Conservation (phyloP, 37 sponge, comb jelly and placozoan species). For the Oopsacas minuta region DNA sequence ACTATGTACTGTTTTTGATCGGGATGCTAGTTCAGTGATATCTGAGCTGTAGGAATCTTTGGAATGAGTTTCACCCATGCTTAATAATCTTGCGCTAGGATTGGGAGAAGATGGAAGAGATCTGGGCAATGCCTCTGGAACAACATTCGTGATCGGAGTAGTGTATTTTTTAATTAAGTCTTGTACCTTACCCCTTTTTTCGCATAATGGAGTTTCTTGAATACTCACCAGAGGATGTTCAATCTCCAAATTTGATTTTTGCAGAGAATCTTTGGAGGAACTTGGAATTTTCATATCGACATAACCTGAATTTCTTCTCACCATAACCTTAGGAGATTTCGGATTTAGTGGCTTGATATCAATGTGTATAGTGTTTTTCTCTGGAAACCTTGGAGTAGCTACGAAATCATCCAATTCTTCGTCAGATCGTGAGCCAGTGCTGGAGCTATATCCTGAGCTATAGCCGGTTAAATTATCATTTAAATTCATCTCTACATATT, state of each 20-base stretch:
- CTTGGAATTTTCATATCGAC: background rate
- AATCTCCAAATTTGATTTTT: background rate
- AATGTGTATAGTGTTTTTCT: background rate
- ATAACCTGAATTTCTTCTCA: background rate
- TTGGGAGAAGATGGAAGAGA: background rate
- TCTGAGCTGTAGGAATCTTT: background rate
- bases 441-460: slow-evolving; percentile 8
- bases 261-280: background rate
- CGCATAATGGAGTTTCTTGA: background rate
- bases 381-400: background rate
- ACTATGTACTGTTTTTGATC: background rate
- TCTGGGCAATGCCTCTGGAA: background rate
- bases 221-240: background rate
- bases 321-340: background rate
- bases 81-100: background rate
- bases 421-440: background rate
- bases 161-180: background rate
- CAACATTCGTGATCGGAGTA: background rate
- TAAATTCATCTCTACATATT: background rate
- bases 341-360: background rate
- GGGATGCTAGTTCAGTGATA: background rate
- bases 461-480: background rate
- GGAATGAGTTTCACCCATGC: background rate
- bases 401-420: background rate
- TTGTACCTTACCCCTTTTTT: background rate